phyloP scores from a whole-genome alignment of 35 echinoderm and acorn worm species.

The Apostichopus parvimensis region DNA sequence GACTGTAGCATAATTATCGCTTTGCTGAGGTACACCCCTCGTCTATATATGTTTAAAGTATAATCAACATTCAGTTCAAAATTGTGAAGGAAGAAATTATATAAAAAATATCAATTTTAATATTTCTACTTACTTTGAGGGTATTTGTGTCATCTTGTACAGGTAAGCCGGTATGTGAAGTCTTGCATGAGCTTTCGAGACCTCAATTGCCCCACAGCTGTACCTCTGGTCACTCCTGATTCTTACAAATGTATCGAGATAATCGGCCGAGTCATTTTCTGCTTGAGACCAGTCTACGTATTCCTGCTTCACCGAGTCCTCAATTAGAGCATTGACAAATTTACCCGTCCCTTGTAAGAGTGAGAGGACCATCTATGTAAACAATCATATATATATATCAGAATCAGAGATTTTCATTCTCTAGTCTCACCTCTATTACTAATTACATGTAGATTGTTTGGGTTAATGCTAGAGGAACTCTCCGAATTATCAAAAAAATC shows the following conservation, averaged over 20 bases:
- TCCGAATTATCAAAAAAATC: too few relatives aligned
- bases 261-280: constrained; percentile 11
- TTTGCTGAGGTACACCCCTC: too few relatives aligned
- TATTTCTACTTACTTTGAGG: not conserved
- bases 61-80: not conserved
- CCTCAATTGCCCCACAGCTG: not conserved
- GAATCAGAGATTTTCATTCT: too few relatives aligned
- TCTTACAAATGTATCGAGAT: not conserved
- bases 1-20: too few relatives aligned
- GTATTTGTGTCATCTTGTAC: constrained; percentile 10
- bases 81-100: not conserved
- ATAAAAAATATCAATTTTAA: not conserved
- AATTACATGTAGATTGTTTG: too few relatives aligned
- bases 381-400: too few relatives aligned
- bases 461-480: too few relatives aligned
- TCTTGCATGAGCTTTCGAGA: not conserved
- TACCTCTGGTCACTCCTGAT: not conserved
- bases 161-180: not conserved
- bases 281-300: constrained; percentile 32
- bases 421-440: too few relatives aligned
- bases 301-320: constrained; percentile 6
- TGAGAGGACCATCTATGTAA: not conserved
- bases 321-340: not conserved
- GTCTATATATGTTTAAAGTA: not conserved
- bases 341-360: constrained; percentile 10